These are phyloP conservation scores for Ciona savignyi DNA, from an alignment of 23 tunicate genomes.

Conservation along the genomic window DNA sequence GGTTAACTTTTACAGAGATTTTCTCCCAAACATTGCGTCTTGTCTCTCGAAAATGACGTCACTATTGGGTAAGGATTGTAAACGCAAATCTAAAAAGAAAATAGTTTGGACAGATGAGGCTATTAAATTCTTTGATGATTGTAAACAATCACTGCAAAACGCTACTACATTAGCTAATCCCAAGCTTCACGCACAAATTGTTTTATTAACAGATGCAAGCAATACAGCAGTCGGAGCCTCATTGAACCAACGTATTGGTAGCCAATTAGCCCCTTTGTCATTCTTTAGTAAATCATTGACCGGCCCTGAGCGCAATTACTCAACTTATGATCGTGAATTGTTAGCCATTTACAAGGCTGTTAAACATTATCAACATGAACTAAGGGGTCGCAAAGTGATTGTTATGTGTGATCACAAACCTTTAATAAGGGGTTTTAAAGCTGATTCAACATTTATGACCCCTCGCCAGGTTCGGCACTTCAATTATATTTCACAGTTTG, in stretches of 20 bases:
- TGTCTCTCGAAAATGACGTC: background rate
- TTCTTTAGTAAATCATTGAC: background rate
- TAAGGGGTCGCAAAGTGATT: background rate
- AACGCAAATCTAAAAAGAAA: background rate
- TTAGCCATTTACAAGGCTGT: background rate
- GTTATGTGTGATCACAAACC: constrained; percentile 6
- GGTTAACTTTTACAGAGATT: background rate
- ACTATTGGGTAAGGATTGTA: background rate
- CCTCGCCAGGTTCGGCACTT: background rate
- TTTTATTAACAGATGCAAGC: background rate
- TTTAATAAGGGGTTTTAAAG: background rate
- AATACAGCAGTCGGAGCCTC: background rate
- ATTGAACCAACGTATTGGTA: background rate
- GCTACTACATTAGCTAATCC: no score
- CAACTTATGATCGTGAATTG: constrained; percentile 4
- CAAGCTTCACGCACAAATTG: background rate
- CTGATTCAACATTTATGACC: background rate
- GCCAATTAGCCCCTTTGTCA: background rate
- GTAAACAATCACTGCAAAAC: background rate
- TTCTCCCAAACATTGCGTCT: background rate
- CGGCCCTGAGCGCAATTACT: background rate
- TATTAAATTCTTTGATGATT: background rate
- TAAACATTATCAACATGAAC: background rate
- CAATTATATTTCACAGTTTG: background rate
- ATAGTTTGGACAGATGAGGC: background rate